Base-by-base conservation (phyloP, 1,140 invertebrate species). In the Pseudomyrmex cubaensis region DNA sequence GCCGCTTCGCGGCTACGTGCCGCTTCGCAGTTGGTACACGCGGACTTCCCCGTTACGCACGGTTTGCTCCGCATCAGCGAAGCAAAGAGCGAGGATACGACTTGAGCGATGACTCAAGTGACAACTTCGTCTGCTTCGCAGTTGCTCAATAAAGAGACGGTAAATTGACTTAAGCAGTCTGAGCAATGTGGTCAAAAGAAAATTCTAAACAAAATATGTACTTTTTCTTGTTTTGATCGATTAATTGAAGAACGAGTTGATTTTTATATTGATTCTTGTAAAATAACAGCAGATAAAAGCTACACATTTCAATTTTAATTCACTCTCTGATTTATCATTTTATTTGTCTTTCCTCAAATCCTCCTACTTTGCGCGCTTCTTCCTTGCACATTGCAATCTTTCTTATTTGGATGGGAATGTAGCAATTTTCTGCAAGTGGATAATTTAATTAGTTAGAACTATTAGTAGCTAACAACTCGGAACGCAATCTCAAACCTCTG, bases 391-490 rank as follows among this genome's bases (percentile, higher is more conserved):
- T 15, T 2, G 15, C 48, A n/a, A 20, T 62, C 70, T 13, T 22
- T 22, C 9, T 70, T 25, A 70, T 80, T 80, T 50, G 17, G 44
- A 70, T 54, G 54, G 44, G 67, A 80, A 80, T 80, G 54, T 17
- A 44, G 70, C 57, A 67, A 72, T 83, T 86, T 87, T 70, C 82
- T 48, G 75, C 66, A 87, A 78, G 22, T 66, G 15, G 67, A 22
- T 76, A 74, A 87, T 87, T 87, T 87, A 70, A 73, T 63, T 59
- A 50, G 69, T 54, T 84, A 20, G 67, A 70, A 62, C 52, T 52
- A 87, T 87, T 84, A 87, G 61, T 70, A 62, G 15, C 50, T 82
- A 84, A 84, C 85, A 84, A 74, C 50, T 56, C 72, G 80, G 35
- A 75, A 77, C 86, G 48, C 25, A 35, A 20, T 2, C 17, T 61